Evolutionary conservation across 2,113 vertebrate species (phyloP), one percentile per base, ranked within the genome.

Genomic region (Acrocephalus arundinaceus): DNA sequence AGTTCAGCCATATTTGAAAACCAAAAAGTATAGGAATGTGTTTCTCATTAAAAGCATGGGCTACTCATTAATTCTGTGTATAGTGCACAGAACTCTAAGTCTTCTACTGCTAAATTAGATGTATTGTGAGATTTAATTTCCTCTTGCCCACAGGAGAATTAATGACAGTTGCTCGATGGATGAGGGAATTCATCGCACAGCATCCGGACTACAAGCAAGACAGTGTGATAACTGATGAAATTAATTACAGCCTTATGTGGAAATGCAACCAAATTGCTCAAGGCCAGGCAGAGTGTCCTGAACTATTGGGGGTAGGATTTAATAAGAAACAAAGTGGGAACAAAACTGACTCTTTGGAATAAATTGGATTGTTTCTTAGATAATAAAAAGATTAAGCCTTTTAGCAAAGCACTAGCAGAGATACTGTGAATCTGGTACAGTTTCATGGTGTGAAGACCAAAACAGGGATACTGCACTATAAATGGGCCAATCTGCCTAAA

Each of bases 141-240:
- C 37, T 25, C 21, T 90, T 91, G 49, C 58, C 59, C n/a, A 14
- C 92, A 99, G 99, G 99, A 66, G 99, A 99, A 37, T 94, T 99
- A 93, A 99, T 99, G 99, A 99, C 99, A 45, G 99, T 98, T 96
- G 99, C 99, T 59, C 98, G 98, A 66, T 99, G 99, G 99, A 99
- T 99, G 99, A 98, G 99, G 95, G 99, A 99, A 30, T 99, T 99
- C 90, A 98, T 99, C 0, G 94, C 98, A 4, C 98, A 98, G 75
- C 99, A 99, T 94, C 99, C 99, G 0, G 97, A 98, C 97, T 99
- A 99, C 96, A 99, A 99, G 97, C 98, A 99, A 95, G 99, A 99
- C 88, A 99, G 99, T 43, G 87, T 99, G 62, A 98, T 99, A 51
- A 99, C 98, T 2, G 99, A 99, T 95, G 98, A 98, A 95, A 99